phyloP scores from a whole-genome alignment of 2,113 vertebrate genomes.

The Peromyscus californicus region DNA sequence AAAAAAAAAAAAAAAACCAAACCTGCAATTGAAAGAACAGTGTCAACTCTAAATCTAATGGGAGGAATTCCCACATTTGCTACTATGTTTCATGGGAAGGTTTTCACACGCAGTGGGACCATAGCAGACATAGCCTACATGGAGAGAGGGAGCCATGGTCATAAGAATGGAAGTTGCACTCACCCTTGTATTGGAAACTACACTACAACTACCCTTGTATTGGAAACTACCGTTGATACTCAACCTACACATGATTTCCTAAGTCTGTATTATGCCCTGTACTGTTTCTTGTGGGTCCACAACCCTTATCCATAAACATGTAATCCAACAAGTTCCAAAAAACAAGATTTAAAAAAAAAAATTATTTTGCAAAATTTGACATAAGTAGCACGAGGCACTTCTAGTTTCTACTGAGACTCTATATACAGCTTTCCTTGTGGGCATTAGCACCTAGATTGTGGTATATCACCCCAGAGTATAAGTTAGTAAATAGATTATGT shows the following conservation, averaged over 20 bases:
- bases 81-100: no score
- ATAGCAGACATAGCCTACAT: rapidly evolving
- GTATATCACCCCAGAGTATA: background rate
- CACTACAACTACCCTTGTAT: background rate
- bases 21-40: background rate
- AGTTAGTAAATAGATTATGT: rapidly evolving
- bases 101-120: rapidly evolving
- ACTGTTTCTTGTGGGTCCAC: background rate
- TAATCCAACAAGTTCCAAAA: background rate
- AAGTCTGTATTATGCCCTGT: background rate
- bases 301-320: background rate
- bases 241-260: background rate
- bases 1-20: background rate
- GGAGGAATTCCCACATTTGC: background rate
- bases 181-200: background rate
- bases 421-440: background rate
- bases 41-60: background rate
- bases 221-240: background rate
- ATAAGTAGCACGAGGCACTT: background rate
- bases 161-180: rapidly evolving
- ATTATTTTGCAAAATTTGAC: background rate
- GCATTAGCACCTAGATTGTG: rapidly evolving
- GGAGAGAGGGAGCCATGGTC: rapidly evolving
- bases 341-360: background rate
- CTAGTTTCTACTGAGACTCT: rapidly evolving